Conservation (phyloP, 2,113 vertebrate genomes). For the Urocolius indicus region DNA sequence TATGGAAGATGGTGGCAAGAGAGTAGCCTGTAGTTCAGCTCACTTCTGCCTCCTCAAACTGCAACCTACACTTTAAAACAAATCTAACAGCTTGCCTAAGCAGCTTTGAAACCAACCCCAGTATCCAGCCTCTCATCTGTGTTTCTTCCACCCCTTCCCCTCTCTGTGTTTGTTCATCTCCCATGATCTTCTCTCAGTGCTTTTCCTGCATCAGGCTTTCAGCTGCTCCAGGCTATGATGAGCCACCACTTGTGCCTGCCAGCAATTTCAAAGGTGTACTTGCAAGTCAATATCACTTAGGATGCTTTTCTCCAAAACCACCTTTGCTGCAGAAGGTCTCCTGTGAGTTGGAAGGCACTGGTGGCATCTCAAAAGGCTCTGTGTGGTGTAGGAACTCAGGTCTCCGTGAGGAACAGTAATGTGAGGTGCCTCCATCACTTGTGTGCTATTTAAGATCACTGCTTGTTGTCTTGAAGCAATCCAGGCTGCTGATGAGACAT, state of each 20-base stretch:
- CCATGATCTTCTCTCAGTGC: background rate
- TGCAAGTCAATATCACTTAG: background rate
- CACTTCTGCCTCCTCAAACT: background rate
- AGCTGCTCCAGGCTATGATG: background rate
- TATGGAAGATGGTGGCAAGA: background rate
- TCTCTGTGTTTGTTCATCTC: background rate
- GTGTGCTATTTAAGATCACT: background rate
- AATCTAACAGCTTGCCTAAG: background rate
- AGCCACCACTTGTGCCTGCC: background rate
- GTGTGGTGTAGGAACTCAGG: background rate
- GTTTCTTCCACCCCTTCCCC: background rate
- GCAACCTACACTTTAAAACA: background rate
- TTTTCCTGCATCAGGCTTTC: background rate
- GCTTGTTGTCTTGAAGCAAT: background rate
- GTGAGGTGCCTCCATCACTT: background rate
- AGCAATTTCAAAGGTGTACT: background rate
- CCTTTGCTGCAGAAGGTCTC: background rate
- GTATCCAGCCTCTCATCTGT: background rate
- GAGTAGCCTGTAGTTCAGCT: background rate
- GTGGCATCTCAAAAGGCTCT: background rate
- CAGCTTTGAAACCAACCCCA: background rate
- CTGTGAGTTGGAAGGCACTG: background rate
- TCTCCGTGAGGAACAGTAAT: background rate
- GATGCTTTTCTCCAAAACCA: background rate
- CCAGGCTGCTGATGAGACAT: background rate